Conservation (phyloP, 2,888 invertebrate species). For the Coremacera marginata region DNA sequence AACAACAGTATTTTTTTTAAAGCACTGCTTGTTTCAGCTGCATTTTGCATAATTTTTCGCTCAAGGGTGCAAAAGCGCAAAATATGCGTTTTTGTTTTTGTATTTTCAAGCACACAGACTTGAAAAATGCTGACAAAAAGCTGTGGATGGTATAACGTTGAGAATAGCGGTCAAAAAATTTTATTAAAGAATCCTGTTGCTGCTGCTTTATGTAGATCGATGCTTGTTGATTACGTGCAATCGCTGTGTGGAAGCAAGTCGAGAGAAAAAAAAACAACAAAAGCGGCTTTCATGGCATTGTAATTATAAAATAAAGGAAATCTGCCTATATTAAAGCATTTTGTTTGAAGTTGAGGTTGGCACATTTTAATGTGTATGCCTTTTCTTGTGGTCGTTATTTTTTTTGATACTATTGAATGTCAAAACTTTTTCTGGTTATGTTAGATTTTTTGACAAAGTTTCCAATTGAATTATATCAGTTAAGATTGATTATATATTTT, state of each 20-base stretch:
- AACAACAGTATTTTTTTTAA: not conserved
- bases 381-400: no score
- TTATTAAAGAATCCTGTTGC: constrained; percentile 32
- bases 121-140: no score
- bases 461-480: no score
- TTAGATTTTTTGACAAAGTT: no score
- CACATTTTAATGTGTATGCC: no score
- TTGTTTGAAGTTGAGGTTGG: no score
- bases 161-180: constrained; percentile 26
- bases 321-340: not conserved
- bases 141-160: not conserved
- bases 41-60: constrained; percentile 51
- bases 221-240: constrained; percentile 43
- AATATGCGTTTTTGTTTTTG: not conserved
- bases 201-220: constrained; percentile 39
- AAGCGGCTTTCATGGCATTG: constrained; percentile 19
- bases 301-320: constrained; percentile 27
- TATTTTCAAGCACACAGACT: no score
- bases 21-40: constrained; percentile 30
- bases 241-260: not conserved
- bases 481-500: no score
- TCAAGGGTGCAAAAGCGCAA: constrained; percentile 42
- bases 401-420: no score
- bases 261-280: not conserved
- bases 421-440: no score